Conservation (phyloP, 2,888 invertebrate species). For the Hedya salicella region DNA sequence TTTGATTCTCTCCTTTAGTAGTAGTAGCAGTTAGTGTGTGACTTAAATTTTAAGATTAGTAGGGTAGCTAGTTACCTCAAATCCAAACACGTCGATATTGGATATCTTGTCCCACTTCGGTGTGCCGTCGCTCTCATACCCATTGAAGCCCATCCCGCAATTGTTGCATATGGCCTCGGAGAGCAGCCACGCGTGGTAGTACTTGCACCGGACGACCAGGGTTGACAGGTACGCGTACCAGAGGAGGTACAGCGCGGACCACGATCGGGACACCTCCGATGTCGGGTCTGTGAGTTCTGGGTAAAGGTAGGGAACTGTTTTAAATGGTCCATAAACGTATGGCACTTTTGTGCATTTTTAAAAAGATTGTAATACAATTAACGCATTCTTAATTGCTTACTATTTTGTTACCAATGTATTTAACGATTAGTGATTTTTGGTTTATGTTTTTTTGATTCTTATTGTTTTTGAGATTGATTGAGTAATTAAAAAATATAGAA, state of each 20-base stretch:
- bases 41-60: too few species aligned
- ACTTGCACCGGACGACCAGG: slow-evolving; percentile 93
- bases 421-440: too few species aligned
- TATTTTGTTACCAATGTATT: too few species aligned
- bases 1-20: too few species aligned
- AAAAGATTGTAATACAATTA: too few species aligned
- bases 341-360: too few species aligned
- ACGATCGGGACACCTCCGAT: slow-evolving; percentile 78
- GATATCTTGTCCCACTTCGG: slow-evolving; percentile 96
- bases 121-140: slow-evolving; percentile 90
- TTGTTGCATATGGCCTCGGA: slow-evolving; percentile 98
- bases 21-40: too few species aligned
- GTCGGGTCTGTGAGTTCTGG: slow-evolving; percentile 74
- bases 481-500: too few species aligned
- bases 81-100: slow-evolving; percentile 94
- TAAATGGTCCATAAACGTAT: too few species aligned
- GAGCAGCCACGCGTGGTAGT: slow-evolving; percentile 98
- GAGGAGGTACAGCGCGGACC: slow-evolving; percentile 77
- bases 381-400: too few species aligned
- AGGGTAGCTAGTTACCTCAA: slow-evolving; percentile 92
- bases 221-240: slow-evolving; percentile 92
- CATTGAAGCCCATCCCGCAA: slow-evolving; percentile 96
- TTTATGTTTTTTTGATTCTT: too few species aligned
- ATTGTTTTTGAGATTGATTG: too few species aligned
- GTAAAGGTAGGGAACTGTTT: background rate